Conservation (phyloP, 2,113 vertebrate genomes). For the Capra hircus region DNA sequence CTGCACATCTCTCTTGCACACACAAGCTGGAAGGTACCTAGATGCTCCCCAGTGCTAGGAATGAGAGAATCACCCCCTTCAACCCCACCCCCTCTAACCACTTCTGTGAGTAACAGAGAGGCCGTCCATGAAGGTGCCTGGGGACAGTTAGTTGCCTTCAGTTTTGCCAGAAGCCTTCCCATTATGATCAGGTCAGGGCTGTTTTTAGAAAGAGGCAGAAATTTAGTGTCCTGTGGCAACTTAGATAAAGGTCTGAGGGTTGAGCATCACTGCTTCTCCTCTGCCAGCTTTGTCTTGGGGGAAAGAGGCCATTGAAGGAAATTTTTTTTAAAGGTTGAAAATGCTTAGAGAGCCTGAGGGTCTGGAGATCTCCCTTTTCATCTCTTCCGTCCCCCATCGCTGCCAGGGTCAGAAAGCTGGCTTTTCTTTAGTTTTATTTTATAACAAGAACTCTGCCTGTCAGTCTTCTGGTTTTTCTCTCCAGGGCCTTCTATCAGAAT, state of each 20-base stretch:
- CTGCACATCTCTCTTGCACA: not conserved
- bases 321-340: not conserved
- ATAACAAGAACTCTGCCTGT: not conserved
- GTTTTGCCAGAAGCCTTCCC: slow-evolving; percentile 44
- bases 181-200: not conserved
- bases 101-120: slow-evolving; percentile 4
- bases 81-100: not conserved
- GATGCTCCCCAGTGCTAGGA: not conserved
- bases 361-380: not conserved
- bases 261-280: not conserved
- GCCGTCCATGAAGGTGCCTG: not conserved
- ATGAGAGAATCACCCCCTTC: not conserved
- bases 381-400: not conserved
- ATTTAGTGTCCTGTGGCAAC: not conserved
- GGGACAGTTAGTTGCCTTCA: slow-evolving; percentile 16
- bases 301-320: not conserved
- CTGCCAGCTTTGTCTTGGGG: not conserved
- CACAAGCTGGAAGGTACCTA: not conserved
- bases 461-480: not conserved
- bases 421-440: not conserved
- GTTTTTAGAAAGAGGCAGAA: not conserved
- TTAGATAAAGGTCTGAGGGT: not conserved
- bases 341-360: not conserved
- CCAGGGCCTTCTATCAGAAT: slow-evolving; percentile 30
- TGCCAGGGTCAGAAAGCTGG: not conserved